phyloP scores from a whole-genome alignment of 2,797 vertebrate genomes.

The Selene dorsalis region DNA sequence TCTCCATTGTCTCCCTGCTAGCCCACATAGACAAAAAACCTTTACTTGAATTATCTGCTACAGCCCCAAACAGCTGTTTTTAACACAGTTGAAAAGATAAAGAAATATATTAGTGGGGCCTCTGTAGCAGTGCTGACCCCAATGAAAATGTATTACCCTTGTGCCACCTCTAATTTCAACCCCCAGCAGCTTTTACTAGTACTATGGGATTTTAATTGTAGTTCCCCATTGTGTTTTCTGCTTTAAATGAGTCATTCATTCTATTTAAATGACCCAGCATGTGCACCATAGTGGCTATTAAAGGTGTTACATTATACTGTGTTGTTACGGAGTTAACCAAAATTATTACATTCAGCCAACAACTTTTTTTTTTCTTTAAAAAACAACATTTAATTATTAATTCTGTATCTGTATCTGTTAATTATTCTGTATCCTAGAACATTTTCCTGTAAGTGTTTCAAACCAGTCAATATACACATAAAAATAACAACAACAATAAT shows the following conservation, averaged over 20 bases:
- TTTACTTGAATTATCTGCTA: slow-evolving; percentile 88
- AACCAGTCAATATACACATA: not conserved
- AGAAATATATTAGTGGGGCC: slow-evolving; percentile 85
- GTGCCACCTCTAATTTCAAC: slow-evolving; percentile 79
- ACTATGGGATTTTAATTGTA: slow-evolving; percentile 76
- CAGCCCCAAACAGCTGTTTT: slow-evolving; percentile 88
- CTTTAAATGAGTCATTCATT: slow-evolving; percentile 72
- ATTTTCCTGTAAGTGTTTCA: not conserved
- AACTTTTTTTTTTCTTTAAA: not conserved
- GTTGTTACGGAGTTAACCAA: slow-evolving; percentile 11
- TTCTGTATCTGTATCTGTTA: not conserved
- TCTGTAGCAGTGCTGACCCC: slow-evolving; percentile 80
- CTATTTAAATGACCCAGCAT: slow-evolving; percentile 68
- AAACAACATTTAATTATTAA: not conserved
- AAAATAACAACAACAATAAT: not conserved
- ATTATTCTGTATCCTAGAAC: rapidly evolving
- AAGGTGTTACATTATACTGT: slow-evolving; percentile 22
- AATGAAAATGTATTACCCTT: slow-evolving; percentile 84
- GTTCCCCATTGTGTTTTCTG: slow-evolving; percentile 67
- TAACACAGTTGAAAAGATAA: slow-evolving; percentile 86
- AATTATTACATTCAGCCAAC: not conserved
- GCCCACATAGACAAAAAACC: slow-evolving; percentile 79
- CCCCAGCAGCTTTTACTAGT: slow-evolving; percentile 75
- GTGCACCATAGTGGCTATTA: slow-evolving; percentile 44
- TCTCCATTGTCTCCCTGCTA: slow-evolving; percentile 85